Evolutionary conservation across 2,888 invertebrate species (phyloP).

Genomic region (Selenia dentaria): DNA sequence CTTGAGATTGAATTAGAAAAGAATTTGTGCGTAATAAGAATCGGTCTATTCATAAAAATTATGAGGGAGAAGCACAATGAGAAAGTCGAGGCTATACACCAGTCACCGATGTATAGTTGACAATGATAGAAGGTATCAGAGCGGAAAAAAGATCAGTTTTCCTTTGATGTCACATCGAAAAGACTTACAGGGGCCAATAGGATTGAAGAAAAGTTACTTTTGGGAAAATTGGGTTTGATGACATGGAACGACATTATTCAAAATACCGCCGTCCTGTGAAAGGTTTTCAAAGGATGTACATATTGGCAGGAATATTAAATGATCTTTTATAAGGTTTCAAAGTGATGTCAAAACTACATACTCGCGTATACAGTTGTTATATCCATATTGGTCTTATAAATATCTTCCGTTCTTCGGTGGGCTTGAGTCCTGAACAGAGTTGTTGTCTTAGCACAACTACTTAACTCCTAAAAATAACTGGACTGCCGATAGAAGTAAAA

Average conservation of each 20-base stretch:
- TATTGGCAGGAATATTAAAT: slow-evolving; percentile 20
- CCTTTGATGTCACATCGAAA: slow-evolving; percentile 77
- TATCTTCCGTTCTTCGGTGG: too few species aligned
- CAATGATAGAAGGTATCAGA: slow-evolving; percentile 72
- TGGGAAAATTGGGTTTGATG: slow-evolving; percentile 43
- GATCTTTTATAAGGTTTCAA: slow-evolving; percentile 11
- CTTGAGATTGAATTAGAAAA: slow-evolving; percentile 78
- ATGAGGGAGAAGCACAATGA: slow-evolving; percentile 68
- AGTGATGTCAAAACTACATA: background rate
- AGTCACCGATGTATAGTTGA: slow-evolving; percentile 58
- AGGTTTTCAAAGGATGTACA: slow-evolving; percentile 26
- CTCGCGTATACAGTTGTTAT: too few species aligned
- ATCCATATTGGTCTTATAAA: too few species aligned
- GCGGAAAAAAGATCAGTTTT: slow-evolving; percentile 76
- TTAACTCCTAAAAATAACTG: too few species aligned
- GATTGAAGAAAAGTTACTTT: slow-evolving; percentile 43
- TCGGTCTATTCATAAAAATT: slow-evolving; percentile 73
- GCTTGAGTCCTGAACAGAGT: too few species aligned
- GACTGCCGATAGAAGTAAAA: too few species aligned
- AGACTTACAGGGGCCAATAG: slow-evolving; percentile 49
- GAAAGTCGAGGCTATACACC: slow-evolving; percentile 57
- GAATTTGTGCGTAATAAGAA: slow-evolving; percentile 75
- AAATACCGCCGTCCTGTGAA: slow-evolving; percentile 28
- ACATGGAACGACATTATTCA: slow-evolving; percentile 32
- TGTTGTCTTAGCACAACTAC: too few species aligned